A percentile compares a stretch with the other conserved stretches of the same genome.
phyloP scores from a whole-genome alignment of 2,888 invertebrate genomes.

The Galerucella calmariensis region DNA sequence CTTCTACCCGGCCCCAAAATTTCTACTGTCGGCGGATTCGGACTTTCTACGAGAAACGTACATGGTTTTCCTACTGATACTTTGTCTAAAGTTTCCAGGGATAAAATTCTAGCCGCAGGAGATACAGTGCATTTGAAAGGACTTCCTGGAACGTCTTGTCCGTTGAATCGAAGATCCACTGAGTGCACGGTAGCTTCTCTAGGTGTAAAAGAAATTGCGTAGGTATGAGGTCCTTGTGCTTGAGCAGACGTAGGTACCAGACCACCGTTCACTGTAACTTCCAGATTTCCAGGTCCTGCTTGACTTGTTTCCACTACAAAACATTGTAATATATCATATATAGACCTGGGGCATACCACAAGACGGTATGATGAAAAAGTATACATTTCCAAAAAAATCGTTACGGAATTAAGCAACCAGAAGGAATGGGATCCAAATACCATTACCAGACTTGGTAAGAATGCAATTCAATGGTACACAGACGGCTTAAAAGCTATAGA shows the following conservation, averaged over 20 bases:
- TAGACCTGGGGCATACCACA: no score
- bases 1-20: conserved; percentile 81
- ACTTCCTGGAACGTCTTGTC: conserved; percentile 93
- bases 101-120: conserved; percentile 85
- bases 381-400: no score
- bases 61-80: conserved; percentile 88
- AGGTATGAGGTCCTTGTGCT: conserved; percentile 95
- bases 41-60: conserved; percentile 88
- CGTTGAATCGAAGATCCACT: conserved; percentile 95
- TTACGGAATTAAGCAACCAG: no score
- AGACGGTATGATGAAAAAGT: no score
- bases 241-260: conserved; percentile 96
- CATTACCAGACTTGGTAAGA: no score
- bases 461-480: no score
- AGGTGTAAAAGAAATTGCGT: conserved; percentile 97
- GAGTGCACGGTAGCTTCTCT: conserved; percentile 90
- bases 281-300: conserved; percentile 97
- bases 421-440: no score
- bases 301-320: conserved; percentile 92
- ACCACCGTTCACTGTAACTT: conserved; percentile 98
- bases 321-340: no score
- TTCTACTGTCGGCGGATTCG: conserved; percentile 83
- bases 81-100: conserved; percentile 88
- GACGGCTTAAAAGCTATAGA: no score
- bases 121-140: conserved; percentile 84